A percentile compares a stretch with the other conserved stretches of the same genome.
These are phyloP conservation scores for Dromococcyx pavoninus DNA, from an alignment of 2,797 vertebrate genomes.

Conservation along the genomic window DNA sequence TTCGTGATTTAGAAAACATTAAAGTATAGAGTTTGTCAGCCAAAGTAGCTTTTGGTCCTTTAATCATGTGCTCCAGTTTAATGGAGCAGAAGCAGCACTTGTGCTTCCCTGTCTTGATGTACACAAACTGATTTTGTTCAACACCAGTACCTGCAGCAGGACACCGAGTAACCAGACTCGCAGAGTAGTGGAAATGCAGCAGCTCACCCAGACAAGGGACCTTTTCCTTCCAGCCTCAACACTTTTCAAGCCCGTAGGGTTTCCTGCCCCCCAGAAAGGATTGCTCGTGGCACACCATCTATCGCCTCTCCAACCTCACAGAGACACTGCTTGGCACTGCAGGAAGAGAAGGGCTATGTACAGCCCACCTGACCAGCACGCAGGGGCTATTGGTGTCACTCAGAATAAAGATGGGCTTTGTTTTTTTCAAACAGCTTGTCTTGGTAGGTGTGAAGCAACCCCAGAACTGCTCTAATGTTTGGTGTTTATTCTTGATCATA, in stretches of 20 bases:
- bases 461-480: not conserved
- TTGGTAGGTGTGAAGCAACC: not conserved
- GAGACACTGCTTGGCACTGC: not conserved
- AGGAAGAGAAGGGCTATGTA: not conserved
- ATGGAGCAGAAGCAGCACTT: not conserved
- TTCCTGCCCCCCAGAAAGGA: not conserved
- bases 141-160: not conserved
- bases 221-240: not conserved
- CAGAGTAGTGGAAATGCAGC: not conserved
- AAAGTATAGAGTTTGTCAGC: constrained; percentile 17
- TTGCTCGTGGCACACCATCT: not conserved
- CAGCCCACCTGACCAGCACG: not conserved
- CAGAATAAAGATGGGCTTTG: not conserved
- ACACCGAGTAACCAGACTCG: not conserved
- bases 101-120: not conserved
- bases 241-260: not conserved
- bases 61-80: not conserved
- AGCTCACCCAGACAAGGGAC: not conserved
- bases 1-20: constrained; percentile 10
- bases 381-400: not conserved
- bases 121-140: not conserved
- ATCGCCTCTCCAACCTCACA: not conserved
- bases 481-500: not conserved
- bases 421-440: not conserved
- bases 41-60: not conserved